Evolutionary conservation across 2,888 invertebrate genomes (phyloP), one percentile per base, ranked within the genome.

Genomic region (Phymatocera aterrima): DNA sequence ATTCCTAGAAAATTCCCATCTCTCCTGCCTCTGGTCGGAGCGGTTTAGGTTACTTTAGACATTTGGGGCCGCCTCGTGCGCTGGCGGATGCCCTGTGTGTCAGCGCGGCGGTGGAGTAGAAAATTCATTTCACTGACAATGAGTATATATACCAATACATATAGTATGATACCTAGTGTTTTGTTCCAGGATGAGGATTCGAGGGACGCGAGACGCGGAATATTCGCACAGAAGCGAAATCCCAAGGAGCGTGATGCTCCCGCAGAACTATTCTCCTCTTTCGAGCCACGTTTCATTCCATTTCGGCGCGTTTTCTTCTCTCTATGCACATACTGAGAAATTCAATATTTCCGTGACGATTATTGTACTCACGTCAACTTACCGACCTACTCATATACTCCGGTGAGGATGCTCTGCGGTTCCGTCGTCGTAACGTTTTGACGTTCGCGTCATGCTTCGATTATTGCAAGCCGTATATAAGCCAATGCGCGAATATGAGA

Each of bases 401-500:
- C n/a, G n/a, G n/a, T n/a, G n/a, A n/a, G n/a, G 57, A 15, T 57
- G 57, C 28, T 18, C 28, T 28, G 57, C 57, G 57, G 57, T 57
- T 57, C 57, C 18, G 24, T 57, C 15, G 57, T n/a, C n/a, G n/a
- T n/a, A n/a, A 28, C 57, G 57, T 57, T 28, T 57, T 28, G 8
- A 28, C 18, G 21, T 28, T 57, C 24, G 3, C 61, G 61, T 64
- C 61, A 64, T 64, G 61, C 34, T 64, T 37, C 61, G 61, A 28
- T 37, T 37, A 64, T 37, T 37, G 37, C 21, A 37, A 18, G 37
- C 61, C 61, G 37, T 37, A n/a, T n/a, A n/a, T n/a, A n/a, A n/a
- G n/a, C n/a, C n/a, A n/a, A n/a, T n/a, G n/a, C 24, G 61, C 61
- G 61, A 64, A 64, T 64, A 64, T 21, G 61, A 64, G 37, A 64